Conservation (phyloP, 2,797 vertebrate genomes). For the Carduelis carduelis region DNA sequence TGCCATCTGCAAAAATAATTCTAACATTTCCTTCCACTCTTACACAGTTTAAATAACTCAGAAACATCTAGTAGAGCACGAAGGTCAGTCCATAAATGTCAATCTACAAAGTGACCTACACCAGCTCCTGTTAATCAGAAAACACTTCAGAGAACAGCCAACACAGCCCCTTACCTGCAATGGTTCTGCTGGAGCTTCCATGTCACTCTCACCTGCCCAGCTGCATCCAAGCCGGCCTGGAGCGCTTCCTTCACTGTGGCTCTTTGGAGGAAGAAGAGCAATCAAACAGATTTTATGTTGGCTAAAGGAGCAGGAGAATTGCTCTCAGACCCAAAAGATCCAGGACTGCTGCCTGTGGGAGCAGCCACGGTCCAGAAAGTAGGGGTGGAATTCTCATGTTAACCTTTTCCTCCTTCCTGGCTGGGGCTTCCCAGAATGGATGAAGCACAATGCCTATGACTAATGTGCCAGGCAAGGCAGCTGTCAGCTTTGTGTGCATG, state of each 20-base stretch:
- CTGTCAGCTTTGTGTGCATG: not conserved
- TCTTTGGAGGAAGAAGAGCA: constrained; percentile 53
- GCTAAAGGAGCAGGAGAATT: not conserved
- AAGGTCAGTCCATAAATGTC: not conserved
- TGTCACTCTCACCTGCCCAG: not conserved
- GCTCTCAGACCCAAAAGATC: not conserved
- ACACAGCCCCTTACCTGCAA: constrained; percentile 61
- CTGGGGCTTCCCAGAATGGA: constrained; percentile 71
- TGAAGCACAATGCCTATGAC: constrained; percentile 63
- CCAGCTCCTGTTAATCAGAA: not conserved
- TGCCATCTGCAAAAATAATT: not conserved
- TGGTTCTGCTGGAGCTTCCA: not conserved
- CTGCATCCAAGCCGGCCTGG: not conserved
- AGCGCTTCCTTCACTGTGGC: not conserved
- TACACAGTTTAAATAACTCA: not conserved
- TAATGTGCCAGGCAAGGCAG: constrained; percentile 32
- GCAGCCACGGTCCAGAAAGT: not conserved
- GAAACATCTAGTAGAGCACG: not conserved
- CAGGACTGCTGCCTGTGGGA: not conserved
- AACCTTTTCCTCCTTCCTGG: constrained; percentile 60
- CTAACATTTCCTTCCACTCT: not conserved
- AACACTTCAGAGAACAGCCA: not conserved
- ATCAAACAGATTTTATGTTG: not conserved
- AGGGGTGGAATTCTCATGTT: constrained; percentile 37
- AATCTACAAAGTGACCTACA: not conserved